Percentiles rank a stretch among this genome's conserved stretches.
These are phyloP conservation scores for Notolepis coatsorum DNA, from an alignment of 2,797 vertebrate species.

Conservation along the genomic window DNA sequence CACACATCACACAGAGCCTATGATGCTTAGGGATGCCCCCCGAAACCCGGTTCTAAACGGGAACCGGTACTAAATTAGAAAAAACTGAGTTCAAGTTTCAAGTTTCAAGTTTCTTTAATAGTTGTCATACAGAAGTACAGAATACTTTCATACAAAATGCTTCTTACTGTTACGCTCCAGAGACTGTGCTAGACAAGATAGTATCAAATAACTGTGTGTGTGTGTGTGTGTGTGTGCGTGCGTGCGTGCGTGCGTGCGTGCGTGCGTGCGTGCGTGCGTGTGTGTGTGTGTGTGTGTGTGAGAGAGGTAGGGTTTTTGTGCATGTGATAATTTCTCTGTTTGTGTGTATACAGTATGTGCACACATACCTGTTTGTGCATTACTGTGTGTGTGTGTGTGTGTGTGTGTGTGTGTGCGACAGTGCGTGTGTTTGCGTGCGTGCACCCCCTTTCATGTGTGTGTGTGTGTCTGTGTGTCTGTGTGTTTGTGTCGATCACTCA, in stretches of 20 bases:
- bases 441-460: no score
- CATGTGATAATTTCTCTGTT: constrained; percentile 4
- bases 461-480: neutral
- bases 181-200: no score
- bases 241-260: constrained; percentile 17
- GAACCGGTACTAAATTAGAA: no score
- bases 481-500: constrained; percentile 33
- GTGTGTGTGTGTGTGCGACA: neutral
- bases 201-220: constrained; percentile 55
- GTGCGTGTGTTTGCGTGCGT: neutral
- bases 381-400: neutral
- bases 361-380: neutral
- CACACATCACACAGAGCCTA: no score
- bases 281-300: neutral
- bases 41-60: no score
- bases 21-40: no score
- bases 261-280: neutral
- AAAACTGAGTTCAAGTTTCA: no score
- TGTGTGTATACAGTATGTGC: constrained; percentile 12
- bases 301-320: neutral
- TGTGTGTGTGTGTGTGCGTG: constrained; percentile 37
- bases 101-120: no score
- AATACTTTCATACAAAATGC: no score
- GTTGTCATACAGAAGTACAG: no score
- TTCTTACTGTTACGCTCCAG: no score